Evolutionary conservation across 1,140 invertebrate genomes (phyloP), one percentile per base, ranked within the genome.

Genomic region (Apocrypta bakeri): DNA sequence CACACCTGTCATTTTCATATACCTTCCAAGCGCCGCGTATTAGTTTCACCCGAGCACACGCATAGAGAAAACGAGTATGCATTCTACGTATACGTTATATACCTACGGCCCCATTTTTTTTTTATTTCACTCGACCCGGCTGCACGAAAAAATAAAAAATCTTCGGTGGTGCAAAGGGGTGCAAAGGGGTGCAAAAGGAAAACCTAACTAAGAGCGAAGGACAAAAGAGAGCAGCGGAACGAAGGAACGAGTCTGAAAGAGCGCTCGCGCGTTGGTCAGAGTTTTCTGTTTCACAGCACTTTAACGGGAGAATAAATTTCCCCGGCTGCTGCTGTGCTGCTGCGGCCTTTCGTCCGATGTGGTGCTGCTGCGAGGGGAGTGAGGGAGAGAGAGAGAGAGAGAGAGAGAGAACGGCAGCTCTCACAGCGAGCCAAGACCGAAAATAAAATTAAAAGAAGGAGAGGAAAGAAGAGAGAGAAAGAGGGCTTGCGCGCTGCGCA

Each of bases 261-360:
- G 75, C 56, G 33, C 75, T 12, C 12, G 29, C 11, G 77, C 69
- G 78, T 72, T 76, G 73, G 80, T 71, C 72, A 48, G 79, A 83
- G 79, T 84, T 84, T 84, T 86, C 84, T 83, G 84, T 86, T 86
- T 85, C 82, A 21, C 79, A 68, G 84, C 84, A 77, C 85, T 87
- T 87, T 85, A 87, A 84, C 64, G 85, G 68, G 74, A 82, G 86
- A 87, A 87, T 86, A 86, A 87, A 85, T 85, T 86, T 64, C 21
- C 80, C 29, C 31, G 7, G 69, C 72, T 61, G 81, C 56, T 69
- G 76, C 75, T 80, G 37, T 82, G 37, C 61, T 33, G 69, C 56
- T 33, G 64, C 24, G 68, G 66, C 64, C 48, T 78, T 78, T 66
- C 56, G 42, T 31, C 29, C 73, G 27, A 76, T 76, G 56, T n/a